Evolutionary conservation across 30 jellyfish, hydroid and myxozoan genomes (phyloP).

Genomic region (Sanderia malayensis): DNA sequence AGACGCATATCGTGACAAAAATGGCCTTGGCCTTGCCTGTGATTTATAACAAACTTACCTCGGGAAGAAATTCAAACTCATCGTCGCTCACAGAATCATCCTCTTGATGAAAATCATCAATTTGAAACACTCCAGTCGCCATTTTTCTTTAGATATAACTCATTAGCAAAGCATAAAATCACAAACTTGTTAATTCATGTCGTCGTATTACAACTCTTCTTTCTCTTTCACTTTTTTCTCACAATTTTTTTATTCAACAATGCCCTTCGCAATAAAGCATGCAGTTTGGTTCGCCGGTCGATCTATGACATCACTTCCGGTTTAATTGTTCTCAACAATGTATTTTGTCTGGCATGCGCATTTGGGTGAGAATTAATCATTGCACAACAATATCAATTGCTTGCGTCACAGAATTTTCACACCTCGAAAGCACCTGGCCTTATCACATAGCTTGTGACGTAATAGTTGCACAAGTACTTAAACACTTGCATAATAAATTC

Average conservation of each 20-base stretch:
- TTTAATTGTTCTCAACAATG: background rate
- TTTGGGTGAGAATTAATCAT: background rate
- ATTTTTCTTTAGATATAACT: constrained; percentile 16
- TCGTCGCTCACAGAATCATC: constrained; percentile 88
- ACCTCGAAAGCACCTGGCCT: too few species aligned
- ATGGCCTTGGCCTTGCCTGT: constrained; percentile 29
- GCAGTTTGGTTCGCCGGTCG: background rate
- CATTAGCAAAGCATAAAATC: background rate
- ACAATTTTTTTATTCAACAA: background rate
- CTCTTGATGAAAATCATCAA: constrained; percentile 89
- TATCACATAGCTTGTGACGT: too few species aligned
- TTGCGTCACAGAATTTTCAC: too few species aligned
- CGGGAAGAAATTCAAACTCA: constrained; percentile 87
- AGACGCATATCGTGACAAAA: constrained; percentile 19
- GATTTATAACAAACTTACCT: constrained; percentile 64
- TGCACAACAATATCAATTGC: too few species aligned
- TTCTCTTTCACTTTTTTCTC: too few species aligned
- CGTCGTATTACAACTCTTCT: background rate
- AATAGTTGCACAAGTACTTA: too few species aligned
- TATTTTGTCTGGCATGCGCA: background rate
- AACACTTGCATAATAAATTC: too few species aligned
- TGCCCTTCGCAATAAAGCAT: background rate
- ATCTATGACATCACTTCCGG: background rate
- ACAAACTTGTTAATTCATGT: background rate
- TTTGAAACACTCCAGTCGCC: constrained; percentile 93